phyloP scores from a whole-genome alignment of 2,888 invertebrate species.

The Timema podura region DNA sequence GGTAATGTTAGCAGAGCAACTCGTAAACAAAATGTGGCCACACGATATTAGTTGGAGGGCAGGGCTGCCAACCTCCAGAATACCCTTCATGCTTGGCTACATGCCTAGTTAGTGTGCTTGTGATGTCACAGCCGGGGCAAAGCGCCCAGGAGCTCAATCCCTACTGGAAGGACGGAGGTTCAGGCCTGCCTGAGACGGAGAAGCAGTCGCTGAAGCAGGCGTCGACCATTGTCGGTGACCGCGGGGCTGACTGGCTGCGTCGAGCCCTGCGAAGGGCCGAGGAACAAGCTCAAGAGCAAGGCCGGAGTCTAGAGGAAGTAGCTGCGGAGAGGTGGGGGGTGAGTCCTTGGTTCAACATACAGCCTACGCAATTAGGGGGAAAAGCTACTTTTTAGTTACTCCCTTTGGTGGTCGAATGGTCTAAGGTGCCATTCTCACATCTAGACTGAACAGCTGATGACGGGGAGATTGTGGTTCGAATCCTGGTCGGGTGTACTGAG shows the following conservation, averaged over 20 bases:
- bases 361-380: no score
- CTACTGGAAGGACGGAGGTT: constrained; percentile 87
- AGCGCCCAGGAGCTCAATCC: constrained; percentile 81
- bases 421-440: no score
- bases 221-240: constrained; percentile 45
- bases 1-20: no score
- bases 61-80: background rate
- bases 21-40: no score
- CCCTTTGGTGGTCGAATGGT: no score
- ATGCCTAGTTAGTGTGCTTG: constrained; percentile 6
- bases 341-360: constrained; percentile 34
- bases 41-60: no score
- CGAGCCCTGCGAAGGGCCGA: constrained; percentile 52
- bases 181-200: constrained; percentile 65
- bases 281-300: constrained; percentile 53
- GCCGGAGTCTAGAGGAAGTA: constrained; percentile 51
- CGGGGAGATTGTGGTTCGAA: no score
- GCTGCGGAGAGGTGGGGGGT: constrained; percentile 58
- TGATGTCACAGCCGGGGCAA: constrained; percentile 63
- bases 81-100: background rate
- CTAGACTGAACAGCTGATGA: no score
- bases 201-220: constrained; percentile 32
- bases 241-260: constrained; percentile 51
- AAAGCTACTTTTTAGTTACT: no score
- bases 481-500: no score